Conservation (phyloP, 2,888 invertebrate genomes). For the Meloe dianella region DNA sequence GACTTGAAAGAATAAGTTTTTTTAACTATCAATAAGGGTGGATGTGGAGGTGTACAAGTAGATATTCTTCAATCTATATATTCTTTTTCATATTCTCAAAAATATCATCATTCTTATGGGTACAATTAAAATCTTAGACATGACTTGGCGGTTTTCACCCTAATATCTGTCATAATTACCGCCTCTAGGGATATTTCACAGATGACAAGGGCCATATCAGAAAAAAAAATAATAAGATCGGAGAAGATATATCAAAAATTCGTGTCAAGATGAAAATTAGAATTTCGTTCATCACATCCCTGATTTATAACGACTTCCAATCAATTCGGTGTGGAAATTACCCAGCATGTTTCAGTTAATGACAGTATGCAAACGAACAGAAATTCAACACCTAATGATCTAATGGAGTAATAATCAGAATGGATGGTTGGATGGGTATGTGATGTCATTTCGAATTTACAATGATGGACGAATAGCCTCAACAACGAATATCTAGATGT, state of each 20-base stretch:
- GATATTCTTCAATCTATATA: background rate
- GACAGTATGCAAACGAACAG: conserved; percentile 35
- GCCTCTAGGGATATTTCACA: background rate
- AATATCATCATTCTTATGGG: background rate
- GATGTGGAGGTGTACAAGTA: background rate
- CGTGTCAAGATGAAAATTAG: conserved; percentile 10
- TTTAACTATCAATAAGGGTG: background rate
- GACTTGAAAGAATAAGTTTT: conserved; percentile 37
- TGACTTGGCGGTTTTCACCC: background rate
- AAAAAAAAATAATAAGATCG: background rate
- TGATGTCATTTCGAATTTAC: conserved; percentile 40
- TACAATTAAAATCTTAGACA: conserved; percentile 3
- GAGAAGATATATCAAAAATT: background rate
- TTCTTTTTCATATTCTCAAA: background rate
- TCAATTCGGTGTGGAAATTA: conserved; percentile 11
- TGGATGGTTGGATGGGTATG: conserved; percentile 27
- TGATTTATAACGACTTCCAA: conserved; percentile 13
- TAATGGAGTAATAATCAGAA: conserved; percentile 31
- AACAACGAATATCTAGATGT: conserved; percentile 39
- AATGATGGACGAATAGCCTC: conserved; percentile 23
- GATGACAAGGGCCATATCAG: too few species aligned
- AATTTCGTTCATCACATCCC: background rate
- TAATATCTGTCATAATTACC: background rate
- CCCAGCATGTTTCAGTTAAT: conserved; percentile 11
- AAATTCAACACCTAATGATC: conserved; percentile 41